Percentiles rank a stretch among this genome's conserved stretches.
Evolutionary conservation across 2,797 vertebrate species (phyloP).

Genomic region (Lacerta bilineata): DNA sequence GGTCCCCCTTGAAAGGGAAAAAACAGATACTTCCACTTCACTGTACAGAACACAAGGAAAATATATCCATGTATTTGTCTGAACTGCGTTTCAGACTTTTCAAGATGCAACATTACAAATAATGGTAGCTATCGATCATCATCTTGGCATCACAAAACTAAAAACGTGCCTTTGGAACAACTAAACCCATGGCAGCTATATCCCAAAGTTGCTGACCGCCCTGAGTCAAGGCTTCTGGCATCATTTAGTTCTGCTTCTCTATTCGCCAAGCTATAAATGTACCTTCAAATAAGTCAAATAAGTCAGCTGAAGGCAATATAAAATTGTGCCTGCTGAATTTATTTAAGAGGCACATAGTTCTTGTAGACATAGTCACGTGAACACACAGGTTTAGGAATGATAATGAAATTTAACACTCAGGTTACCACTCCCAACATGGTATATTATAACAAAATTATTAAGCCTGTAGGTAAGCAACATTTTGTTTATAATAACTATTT

Average conservation of each 20-base stretch:
- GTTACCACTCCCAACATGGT: no score
- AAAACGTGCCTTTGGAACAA: not conserved
- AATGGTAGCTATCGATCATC: not conserved
- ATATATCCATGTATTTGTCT: not conserved
- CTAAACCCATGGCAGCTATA: not conserved
- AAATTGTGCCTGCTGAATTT: constrained; percentile 11
- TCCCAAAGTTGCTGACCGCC: not conserved
- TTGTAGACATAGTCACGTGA: not conserved
- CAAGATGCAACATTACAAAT: not conserved
- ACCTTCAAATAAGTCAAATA: not conserved
- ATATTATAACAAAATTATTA: not conserved
- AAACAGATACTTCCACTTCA: not conserved
- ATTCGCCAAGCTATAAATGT: constrained; percentile 20
- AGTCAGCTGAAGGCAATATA: constrained; percentile 4
- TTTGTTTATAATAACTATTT: not conserved
- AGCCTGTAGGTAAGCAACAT: not conserved
- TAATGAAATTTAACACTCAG: not conserved
- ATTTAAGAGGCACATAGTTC: not conserved
- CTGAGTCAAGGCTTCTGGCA: not conserved
- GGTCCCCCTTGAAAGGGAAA: no score
- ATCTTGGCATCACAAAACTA: not conserved
- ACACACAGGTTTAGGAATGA: not conserved
- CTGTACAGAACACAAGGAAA: not conserved
- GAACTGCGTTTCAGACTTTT: not conserved
- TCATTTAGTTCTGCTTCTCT: not conserved